Evolutionary conservation across 2,797 vertebrate genomes (phyloP), one percentile per base, ranked within the genome.

Genomic region (Typhlichthys eigenmanni): DNA sequence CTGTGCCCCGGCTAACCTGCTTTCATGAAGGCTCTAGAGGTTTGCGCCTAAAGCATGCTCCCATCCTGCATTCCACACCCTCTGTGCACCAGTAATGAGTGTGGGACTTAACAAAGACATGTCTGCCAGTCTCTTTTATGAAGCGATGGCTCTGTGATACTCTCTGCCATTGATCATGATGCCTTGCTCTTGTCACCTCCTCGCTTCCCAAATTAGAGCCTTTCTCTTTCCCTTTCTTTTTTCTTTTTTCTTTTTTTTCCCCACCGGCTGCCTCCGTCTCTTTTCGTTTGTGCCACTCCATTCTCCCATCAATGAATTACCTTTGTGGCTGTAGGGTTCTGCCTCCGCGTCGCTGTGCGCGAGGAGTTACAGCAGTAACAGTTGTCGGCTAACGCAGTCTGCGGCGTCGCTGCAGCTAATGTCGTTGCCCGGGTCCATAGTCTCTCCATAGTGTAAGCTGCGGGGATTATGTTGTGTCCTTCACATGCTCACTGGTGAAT

Each of bases 401-500:
- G 75, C 75, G 43, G 71, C 66, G 80, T 78, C 57, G 54, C 81
- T 77, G 74, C 62, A 29, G 60, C 64, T 66, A 64, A 64, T 69
- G 72, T 43, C 66, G 45, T 46, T 69, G 72, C 70, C 64, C 60
- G 56, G 70, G 29, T 77, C 74, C 66, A 43, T 60, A 75, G 68
- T 62, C 75, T 72, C 65, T 77, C 73, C 55, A 13, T 76, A 64
- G 74, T 55, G 60, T 85, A 80, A 89, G 0, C 78, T 79, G 78
- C 65, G n/a, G 69, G 82, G 87, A 88, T 89, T 89, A 87, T 76
- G 73, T 34, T 3, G 79, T 87, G 88, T 88, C 90, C 88, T 90
- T 89, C 87, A 88, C 79, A 80, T 75, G 72, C 78, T 82, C 84
- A 72, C 76, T 85, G 74, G 76, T 81, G 82, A 87, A 88, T 79